Percentiles rank a stretch among this genome's conserved stretches.
Conservation (phyloP, 1,140 invertebrate genomes). For the Sinonovacula constricta region DNA sequence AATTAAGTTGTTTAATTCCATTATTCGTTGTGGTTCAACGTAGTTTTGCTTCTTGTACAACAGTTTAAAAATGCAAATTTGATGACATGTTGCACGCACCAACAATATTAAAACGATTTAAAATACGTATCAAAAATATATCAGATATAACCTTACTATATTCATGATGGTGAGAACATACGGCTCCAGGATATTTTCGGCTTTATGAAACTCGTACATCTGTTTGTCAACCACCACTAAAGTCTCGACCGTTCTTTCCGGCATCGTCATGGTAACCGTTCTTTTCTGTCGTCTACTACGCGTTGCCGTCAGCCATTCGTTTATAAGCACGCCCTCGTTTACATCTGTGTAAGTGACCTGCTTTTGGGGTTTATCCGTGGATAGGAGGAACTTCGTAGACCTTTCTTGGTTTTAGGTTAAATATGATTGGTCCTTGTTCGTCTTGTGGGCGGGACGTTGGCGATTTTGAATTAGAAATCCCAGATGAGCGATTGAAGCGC, state of each 20-base stretch:
- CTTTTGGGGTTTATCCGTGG: neutral
- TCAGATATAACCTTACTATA: slow-evolving; percentile 90
- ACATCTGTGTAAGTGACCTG: neutral
- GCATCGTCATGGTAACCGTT: slow-evolving; percentile 68
- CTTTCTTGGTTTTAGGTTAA: slow-evolving; percentile 32
- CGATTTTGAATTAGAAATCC: neutral
- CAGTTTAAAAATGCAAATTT: too few relatives aligned
- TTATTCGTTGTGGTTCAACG: too few relatives aligned
- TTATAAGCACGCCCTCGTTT: neutral
- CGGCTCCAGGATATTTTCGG: slow-evolving; percentile 80
- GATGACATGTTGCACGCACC: too few relatives aligned
- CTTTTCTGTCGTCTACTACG: slow-evolving; percentile 44
- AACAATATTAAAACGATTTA: too few relatives aligned
- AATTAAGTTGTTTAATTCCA: too few relatives aligned
- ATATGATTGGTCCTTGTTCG: slow-evolving; percentile 3
- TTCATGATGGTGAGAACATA: slow-evolving; percentile 96
- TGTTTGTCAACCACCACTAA: slow-evolving; percentile 91
- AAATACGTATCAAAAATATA: too few relatives aligned
- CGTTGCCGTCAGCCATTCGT: neutral
- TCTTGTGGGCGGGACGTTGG: neutral
- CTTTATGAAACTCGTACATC: slow-evolving; percentile 87
- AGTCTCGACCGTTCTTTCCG: slow-evolving; percentile 89
- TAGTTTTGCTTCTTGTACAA: too few relatives aligned
- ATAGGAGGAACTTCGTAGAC: slow-evolving; percentile 29
- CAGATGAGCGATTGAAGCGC: neutral